phyloP scores from a whole-genome alignment of 2,797 vertebrate genomes.

The Psittacula derbiana region DNA sequence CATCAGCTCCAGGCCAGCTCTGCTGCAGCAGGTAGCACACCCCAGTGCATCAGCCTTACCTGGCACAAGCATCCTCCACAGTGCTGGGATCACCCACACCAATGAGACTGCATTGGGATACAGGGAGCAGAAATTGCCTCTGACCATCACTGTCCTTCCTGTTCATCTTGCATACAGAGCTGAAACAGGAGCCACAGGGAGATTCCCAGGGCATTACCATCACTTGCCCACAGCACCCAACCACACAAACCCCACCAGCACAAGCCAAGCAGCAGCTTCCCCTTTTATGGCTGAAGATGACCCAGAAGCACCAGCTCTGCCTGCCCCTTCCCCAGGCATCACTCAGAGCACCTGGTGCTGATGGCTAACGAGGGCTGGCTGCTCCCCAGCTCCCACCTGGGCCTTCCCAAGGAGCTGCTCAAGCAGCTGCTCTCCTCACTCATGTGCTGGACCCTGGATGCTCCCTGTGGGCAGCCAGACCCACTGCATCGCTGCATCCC shows the following conservation, averaged over 20 bases:
- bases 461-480: too few relatives aligned
- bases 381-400: neutral
- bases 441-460: too few relatives aligned
- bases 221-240: rapidly evolving
- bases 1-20: rapidly evolving
- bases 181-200: neutral
- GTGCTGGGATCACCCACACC: rapidly evolving
- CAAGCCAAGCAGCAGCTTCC: rapidly evolving
- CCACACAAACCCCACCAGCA: rapidly evolving
- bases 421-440: neutral
- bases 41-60: rapidly evolving
- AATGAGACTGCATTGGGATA: rapidly evolving
- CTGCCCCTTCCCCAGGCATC: neutral
- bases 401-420: neutral
- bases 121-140: neutral
- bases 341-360: neutral
- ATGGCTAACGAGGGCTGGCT: neutral
- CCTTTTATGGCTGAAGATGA: neutral
- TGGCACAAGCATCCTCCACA: rapidly evolving
- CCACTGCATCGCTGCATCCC: rapidly evolving
- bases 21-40: neutral
- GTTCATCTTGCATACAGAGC: rapidly evolving
- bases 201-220: rapidly evolving
- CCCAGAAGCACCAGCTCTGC: neutral
- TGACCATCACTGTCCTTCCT: rapidly evolving